Percentiles rank a stretch among this genome's conserved stretches.
Conservation (phyloP, 2,797 vertebrate species). For the Tapera naevia region DNA sequence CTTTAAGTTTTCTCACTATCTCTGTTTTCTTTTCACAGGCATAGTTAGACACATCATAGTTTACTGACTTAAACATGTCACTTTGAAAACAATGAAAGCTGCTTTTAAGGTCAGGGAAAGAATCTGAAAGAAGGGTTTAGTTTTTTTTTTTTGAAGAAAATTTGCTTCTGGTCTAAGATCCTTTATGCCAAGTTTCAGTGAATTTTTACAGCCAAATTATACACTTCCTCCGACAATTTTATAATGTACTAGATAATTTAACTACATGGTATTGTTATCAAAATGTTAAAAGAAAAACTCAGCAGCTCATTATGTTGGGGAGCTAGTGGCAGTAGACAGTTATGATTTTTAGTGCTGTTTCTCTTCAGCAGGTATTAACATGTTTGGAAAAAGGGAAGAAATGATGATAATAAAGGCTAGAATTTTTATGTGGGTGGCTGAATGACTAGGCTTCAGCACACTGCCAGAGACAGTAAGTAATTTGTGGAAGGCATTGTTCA, state of each 20-base stretch:
- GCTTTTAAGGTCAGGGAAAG: not conserved
- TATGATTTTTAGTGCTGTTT: not conserved
- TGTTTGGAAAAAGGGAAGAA: not conserved
- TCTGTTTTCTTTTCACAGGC: not conserved
- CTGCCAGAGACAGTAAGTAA: not conserved
- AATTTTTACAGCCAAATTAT: constrained; percentile 20
- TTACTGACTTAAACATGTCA: not conserved
- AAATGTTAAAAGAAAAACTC: constrained; percentile 39
- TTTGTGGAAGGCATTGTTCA: constrained; percentile 18
- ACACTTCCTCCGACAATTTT: not conserved
- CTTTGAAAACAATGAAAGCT: constrained; percentile 1
- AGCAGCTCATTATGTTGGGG: not conserved
- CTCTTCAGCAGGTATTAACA: constrained; percentile 39
- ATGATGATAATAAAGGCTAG: not conserved
- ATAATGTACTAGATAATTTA: constrained; percentile 30
- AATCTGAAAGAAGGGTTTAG: not conserved
- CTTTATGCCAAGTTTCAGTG: constrained; percentile 22
- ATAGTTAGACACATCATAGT: not conserved
- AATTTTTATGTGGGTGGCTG: not conserved
- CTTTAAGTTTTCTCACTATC: not conserved
- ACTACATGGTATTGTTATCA: not conserved
- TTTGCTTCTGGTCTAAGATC: not conserved
- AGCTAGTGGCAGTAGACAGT: not conserved
- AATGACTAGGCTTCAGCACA: not conserved
- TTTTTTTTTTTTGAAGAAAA: constrained; percentile 14